Evolutionary conservation across 2,888 invertebrate species (phyloP).

Genomic region (Ophion obscuratus): DNA sequence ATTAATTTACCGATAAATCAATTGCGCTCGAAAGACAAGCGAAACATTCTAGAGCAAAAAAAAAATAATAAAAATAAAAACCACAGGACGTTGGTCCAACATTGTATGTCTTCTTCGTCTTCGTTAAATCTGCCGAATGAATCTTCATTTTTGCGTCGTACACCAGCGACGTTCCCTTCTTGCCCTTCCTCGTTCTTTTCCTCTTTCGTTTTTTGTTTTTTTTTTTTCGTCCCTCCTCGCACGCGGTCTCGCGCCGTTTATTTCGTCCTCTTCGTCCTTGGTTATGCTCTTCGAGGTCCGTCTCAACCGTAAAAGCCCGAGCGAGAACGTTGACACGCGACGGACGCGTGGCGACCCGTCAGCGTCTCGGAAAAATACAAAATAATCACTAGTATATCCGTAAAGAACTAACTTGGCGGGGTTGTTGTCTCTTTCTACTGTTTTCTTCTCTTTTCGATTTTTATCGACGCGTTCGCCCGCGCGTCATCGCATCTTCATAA

Average conservation of each 20-base stretch:
- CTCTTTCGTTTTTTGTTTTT: not conserved
- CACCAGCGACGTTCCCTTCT: conserved; percentile 68
- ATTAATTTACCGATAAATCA: conserved; percentile 72
- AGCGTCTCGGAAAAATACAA: conserved; percentile 31
- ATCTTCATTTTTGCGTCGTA: conserved; percentile 66
- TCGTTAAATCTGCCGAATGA: conserved; percentile 41
- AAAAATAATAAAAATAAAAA: conserved; percentile 51
- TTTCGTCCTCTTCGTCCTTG: conserved; percentile 27
- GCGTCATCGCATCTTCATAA: not conserved
- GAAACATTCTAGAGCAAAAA: conserved; percentile 56
- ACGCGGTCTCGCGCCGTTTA: not conserved
- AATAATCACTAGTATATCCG: conserved; percentile 54
- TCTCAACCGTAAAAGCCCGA: not conserved
- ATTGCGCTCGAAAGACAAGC: conserved; percentile 75
- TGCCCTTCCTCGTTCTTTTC: conserved; percentile 16
- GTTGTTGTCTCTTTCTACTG: not conserved
- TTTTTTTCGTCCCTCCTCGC: not conserved
- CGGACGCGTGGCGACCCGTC: not conserved
- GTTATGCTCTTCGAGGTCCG: not conserved
- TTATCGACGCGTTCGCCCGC: conserved; percentile 31
- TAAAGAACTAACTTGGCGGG: conserved; percentile 61
- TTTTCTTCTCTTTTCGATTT: conserved; percentile 20
- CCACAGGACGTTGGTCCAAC: conserved; percentile 62
- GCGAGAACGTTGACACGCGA: not conserved
- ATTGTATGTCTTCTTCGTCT: conserved; percentile 60